phyloP scores from a whole-genome alignment of 2,797 vertebrate species.

The Hydrolagus colliei region DNA sequence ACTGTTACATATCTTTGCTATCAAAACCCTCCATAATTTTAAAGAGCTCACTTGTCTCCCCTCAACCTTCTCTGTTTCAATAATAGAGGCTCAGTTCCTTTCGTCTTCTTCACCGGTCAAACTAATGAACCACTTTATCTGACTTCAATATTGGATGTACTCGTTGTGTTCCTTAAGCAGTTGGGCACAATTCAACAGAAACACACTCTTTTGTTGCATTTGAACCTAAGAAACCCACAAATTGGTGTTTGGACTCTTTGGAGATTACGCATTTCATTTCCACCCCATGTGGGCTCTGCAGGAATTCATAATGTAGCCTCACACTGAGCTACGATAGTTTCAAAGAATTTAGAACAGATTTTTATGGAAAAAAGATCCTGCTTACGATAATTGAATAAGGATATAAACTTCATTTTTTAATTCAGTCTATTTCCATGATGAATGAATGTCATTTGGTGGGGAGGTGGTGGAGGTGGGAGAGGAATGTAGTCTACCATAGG shows the following conservation, averaged over 20 bases:
- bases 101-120: no score
- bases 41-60: no score
- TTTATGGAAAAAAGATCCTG: neutral
- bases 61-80: no score
- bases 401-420: neutral
- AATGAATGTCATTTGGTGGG: neutral
- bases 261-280: neutral
- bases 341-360: neutral
- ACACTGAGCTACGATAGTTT: neutral
- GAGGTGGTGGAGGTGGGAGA: no score
- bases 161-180: neutral
- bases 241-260: neutral
- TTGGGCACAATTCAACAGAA: slow-evolving; percentile 2
- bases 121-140: no score
- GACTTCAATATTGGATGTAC: no score
- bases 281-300: neutral
- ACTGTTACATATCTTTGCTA: no score
- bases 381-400: neutral
- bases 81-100: no score
- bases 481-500: no score
- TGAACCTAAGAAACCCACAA: slow-evolving; percentile 18
- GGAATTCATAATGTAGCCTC: neutral
- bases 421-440: neutral
- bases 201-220: slow-evolving; percentile 10
- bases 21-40: no score